phyloP scores from a whole-genome alignment of 2,113 vertebrate species.

The Corvus moneduloides region DNA sequence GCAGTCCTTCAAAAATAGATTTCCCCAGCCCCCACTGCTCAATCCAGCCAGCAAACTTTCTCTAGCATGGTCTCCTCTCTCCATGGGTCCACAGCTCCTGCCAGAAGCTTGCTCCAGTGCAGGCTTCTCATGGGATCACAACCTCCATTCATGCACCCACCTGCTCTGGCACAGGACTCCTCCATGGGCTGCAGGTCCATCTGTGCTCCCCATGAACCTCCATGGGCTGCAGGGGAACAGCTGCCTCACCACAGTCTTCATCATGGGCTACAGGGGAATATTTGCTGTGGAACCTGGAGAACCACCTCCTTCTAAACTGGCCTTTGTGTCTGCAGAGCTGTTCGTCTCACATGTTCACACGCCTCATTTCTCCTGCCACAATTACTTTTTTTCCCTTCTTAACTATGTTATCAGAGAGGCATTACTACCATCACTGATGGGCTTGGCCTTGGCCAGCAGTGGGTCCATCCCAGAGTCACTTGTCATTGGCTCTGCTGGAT shows the following conservation, averaged over 20 bases:
- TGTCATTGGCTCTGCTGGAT: background rate
- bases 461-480: background rate
- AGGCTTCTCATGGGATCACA: background rate
- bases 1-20: background rate
- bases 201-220: background rate
- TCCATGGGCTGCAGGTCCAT: background rate
- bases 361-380: background rate
- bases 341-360: background rate
- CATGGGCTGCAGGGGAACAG: background rate
- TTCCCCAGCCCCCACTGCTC: background rate
- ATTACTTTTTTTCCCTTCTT: background rate
- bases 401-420: background rate
- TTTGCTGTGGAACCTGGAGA: background rate
- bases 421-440: background rate
- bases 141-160: background rate
- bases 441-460: background rate
- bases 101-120: background rate
- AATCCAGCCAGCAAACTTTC: background rate
- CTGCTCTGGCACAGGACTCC: background rate
- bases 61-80: background rate
- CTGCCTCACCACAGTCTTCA: background rate
- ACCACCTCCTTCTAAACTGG: background rate
- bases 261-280: background rate
- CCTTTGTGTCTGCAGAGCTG: background rate
- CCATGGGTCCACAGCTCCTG: background rate